Evolutionary conservation across 2,888 invertebrate genomes (phyloP), one percentile per base, ranked within the genome.

Genomic region (Drosophila paracracens): DNA sequence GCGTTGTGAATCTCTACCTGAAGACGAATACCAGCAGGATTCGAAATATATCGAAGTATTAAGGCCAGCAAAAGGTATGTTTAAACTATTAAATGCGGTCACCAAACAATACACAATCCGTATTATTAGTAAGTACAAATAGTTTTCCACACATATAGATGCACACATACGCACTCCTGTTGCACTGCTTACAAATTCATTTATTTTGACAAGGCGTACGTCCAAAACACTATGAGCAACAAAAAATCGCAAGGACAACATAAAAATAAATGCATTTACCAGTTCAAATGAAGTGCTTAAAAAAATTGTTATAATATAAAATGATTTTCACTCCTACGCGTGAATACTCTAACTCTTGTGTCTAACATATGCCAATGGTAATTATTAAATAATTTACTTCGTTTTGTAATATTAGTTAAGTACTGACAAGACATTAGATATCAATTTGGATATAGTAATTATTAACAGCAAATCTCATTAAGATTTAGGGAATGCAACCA

Each of bases 221-320:
- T 58, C 46, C 53, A 75, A 53, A 63, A 65, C 51, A 50, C 70
- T 48, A 64, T 48, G 54, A 70, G 54, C 70, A 67, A 53, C 71
- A 80, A 70, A 83, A 80, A 80, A 73, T 88, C 73, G 76, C 68
- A 69, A 61, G 71, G 68, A 62, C 56, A 59, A 63, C 69, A 79
- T 63, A 69, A 64, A 69, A 75, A 72, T 68, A 83, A 89, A 82
- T 78, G 88, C 60, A 67, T 82, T 83, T 79, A 66, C 76, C 76
- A 75, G 67, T 77, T 77, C 60, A 75, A 76, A 79, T 72, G 46
- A 61, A 35, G 59, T 16, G 66, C 56, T 33, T 33, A 62, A 70
- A 59, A 46, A 76, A 56, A 50, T 13, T 13, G 21, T 36, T 16
- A 8, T n/a, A 16, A 33, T 8, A 43, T 33, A 16, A 48, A 31